phyloP scores from a whole-genome alignment of 2,888 invertebrate genomes.

The Epistrophe eligans region DNA sequence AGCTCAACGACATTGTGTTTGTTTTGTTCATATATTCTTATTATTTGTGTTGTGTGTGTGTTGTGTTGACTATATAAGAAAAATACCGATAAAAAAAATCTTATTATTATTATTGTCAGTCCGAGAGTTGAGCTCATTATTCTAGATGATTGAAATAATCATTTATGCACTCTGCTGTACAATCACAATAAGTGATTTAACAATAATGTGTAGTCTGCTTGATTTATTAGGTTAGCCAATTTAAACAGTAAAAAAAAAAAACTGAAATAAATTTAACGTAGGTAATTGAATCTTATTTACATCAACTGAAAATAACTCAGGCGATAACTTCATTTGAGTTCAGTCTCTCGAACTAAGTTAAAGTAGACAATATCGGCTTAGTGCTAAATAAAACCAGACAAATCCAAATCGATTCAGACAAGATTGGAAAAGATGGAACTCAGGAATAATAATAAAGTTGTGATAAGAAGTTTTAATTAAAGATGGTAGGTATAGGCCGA shows the following conservation, averaged over 20 bases:
- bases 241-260: conserved; percentile 14
- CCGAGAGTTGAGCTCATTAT: conserved; percentile 37
- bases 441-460: not conserved
- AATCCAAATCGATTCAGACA: conserved; percentile 36
- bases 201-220: conserved; percentile 29
- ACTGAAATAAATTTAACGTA: not conserved
- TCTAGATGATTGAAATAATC: conserved; percentile 25
- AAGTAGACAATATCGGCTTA: conserved; percentile 33
- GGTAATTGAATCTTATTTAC: conserved; percentile 48
- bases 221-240: conserved; percentile 38
- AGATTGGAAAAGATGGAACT: not conserved
- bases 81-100: conserved; percentile 27
- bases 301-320: conserved; percentile 17
- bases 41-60: not conserved
- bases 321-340: conserved; percentile 37
- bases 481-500: not conserved
- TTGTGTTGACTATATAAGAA: conserved; percentile 26
- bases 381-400: conserved; percentile 54
- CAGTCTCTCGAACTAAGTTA: conserved; percentile 27
- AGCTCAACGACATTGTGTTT: conserved; percentile 30
- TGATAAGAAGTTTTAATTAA: conserved; percentile 18
- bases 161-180: conserved; percentile 27
- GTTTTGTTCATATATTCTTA: not conserved
- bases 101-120: conserved; percentile 34
- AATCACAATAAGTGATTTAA: conserved; percentile 28